Evolutionary conservation across 2,113 vertebrate genomes (phyloP).

Genomic region (Sclerurus mexicanus): DNA sequence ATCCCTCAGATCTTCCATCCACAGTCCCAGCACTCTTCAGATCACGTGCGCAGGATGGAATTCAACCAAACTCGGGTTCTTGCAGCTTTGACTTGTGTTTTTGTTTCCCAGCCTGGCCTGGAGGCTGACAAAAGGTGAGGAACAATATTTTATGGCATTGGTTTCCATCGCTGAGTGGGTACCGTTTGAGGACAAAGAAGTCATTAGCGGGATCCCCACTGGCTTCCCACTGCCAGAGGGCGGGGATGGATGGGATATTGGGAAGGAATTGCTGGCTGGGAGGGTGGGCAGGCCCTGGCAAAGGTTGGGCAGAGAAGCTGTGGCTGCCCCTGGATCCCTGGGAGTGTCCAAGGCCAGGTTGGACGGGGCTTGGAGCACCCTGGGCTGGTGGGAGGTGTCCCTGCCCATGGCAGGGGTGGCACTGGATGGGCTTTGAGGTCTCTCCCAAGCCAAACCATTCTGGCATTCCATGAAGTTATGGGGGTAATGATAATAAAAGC

Average conservation of each 20-base stretch:
- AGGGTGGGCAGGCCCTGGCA: neutral
- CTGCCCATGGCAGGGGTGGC: neutral
- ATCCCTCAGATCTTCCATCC: neutral
- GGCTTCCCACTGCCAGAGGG: neutral
- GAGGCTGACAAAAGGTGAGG: neutral
- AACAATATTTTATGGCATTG: accelerated
- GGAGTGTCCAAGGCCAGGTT: neutral
- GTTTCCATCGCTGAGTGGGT: neutral
- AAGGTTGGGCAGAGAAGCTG: neutral
- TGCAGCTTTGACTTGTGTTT: neutral
- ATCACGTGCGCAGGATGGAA: neutral
- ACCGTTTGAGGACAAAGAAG: neutral
- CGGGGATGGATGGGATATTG: accelerated
- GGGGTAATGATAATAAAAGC: neutral
- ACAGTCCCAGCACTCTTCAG: neutral
- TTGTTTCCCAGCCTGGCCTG: neutral
- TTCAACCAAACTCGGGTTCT: neutral
- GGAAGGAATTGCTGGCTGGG: accelerated
- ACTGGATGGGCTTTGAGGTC: accelerated
- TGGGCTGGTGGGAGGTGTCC: neutral
- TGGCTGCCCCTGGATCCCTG: neutral
- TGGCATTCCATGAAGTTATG: neutral
- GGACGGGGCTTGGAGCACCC: neutral
- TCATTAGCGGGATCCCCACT: neutral
- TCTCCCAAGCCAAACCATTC: neutral